A percentile compares a stretch with the other conserved stretches of the same genome.
Conservation (phyloP, 2,797 vertebrate genomes). For the Pteronotus mesoamericanus region DNA sequence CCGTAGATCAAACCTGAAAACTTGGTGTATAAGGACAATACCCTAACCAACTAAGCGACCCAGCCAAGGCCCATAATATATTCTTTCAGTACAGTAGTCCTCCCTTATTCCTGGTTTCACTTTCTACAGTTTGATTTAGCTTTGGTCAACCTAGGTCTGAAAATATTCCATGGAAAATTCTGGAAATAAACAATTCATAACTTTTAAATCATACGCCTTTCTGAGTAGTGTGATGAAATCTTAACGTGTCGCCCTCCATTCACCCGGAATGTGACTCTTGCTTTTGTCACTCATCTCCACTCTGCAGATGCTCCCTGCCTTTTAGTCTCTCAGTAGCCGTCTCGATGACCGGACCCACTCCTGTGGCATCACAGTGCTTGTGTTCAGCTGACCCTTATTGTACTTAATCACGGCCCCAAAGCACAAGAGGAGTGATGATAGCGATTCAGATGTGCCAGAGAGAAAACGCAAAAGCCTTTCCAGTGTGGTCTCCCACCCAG, state of each 20-base stretch:
- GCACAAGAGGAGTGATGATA: too few relatives aligned
- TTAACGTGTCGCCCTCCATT: not conserved
- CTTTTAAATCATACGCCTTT: not conserved
- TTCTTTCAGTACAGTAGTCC: not conserved
- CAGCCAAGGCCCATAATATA: too few relatives aligned
- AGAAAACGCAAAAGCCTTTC: too few relatives aligned
- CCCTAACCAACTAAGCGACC: too few relatives aligned
- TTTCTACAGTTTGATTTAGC: not conserved
- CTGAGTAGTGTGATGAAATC: not conserved
- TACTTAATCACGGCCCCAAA: too few relatives aligned
- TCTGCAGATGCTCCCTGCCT: not conserved
- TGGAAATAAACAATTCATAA: not conserved
- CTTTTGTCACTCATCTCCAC: not conserved
- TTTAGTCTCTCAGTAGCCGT: not conserved
- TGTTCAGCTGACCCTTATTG: too few relatives aligned
- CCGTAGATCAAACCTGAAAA: too few relatives aligned
- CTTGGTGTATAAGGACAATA: too few relatives aligned
- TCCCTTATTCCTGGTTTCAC: not conserved
- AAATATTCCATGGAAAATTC: not conserved
- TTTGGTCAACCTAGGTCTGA: not conserved
- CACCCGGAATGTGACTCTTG: not conserved
- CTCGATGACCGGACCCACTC: not conserved
- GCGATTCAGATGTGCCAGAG: too few relatives aligned
- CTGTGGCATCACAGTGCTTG: not conserved
- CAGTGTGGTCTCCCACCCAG: not conserved